These are phyloP conservation scores for Oxyruncus cristatus DNA, from an alignment of 2,113 vertebrate species.

Conservation along the genomic window DNA sequence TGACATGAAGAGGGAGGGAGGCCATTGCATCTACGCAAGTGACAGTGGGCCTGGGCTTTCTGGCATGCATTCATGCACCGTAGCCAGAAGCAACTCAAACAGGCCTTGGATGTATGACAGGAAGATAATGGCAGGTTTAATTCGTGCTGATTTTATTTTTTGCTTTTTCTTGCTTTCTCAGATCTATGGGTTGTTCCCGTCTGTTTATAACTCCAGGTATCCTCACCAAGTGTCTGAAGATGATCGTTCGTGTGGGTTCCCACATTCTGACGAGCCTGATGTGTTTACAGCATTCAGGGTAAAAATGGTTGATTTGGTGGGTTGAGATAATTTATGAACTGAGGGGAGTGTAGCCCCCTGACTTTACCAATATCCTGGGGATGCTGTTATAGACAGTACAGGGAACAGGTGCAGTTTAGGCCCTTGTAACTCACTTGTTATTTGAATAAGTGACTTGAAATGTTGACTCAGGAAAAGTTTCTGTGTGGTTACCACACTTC, in stretches of 20 bases:
- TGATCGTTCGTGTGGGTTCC: not conserved
- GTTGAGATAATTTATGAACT: not conserved
- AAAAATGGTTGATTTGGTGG: not conserved
- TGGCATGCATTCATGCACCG: rapidly evolving
- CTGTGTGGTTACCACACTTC: not conserved
- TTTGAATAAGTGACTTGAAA: not conserved
- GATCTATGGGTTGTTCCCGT: conserved; percentile 48
- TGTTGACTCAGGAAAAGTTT: not conserved
- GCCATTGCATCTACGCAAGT: not conserved
- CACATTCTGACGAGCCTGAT: conserved; percentile 13
- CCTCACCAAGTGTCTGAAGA: conserved; percentile 24
- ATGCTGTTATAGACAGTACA: not conserved
- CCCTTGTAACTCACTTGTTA: not conserved
- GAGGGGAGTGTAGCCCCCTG: not conserved
- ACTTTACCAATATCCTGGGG: not conserved
- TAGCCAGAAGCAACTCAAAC: not conserved
- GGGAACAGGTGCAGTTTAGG: not conserved
- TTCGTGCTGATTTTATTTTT: not conserved
- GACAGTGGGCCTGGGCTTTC: not conserved
- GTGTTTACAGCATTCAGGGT: conserved; percentile 52
- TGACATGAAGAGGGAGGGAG: not conserved
- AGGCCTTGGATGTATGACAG: not conserved
- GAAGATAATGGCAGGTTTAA: not conserved
- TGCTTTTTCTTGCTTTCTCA: not conserved
- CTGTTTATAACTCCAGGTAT: conserved; percentile 3